Base-by-base conservation (phyloP, 2,113 vertebrate species). In the Cebus imitator region DNA sequence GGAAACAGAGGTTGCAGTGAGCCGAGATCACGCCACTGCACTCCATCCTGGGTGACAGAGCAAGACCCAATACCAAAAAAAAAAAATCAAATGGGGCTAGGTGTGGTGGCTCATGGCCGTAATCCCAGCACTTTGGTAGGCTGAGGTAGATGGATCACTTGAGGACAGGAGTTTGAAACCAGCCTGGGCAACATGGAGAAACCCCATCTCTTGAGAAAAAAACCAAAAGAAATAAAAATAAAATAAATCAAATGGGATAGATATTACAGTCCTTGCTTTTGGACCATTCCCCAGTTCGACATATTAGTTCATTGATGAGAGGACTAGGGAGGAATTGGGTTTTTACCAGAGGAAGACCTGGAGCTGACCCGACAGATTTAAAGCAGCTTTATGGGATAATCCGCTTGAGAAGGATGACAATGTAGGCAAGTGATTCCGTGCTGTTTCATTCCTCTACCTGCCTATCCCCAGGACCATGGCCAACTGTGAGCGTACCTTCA, bases 401-500 rank as follows among this genome's bases (percentile, higher is more conserved):
- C 96, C 0, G 1, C 87, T 96, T 94, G 90, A 68, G 90, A 80
- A 83, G 86, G 95, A 97, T 97, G 43, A 90, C 55, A 61, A 45
- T 64, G 61, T 30, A 50, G 61, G 57, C 64, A 18, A 90, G 90
- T 43, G 78, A 64, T 52, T 94, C 21, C 30, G 43, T 45, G 79
- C 81, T n/a, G 37, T 61, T 79, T 81, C 88, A 61, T 70, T 52
- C 45, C 66, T 16, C 48, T 40, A 13, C 35, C 82, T 32, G 48
- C 61, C 52, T 50, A 2, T 78, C 40, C 58, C 7, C 90, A 98
- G 98, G 93, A 98, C 81, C 0, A 99, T 99, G 99, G 98, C 98
- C 50, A 96, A 84, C n/a, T 58, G 80, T 0, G 99, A 99, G 72
- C 99, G 99, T 27, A 99, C 99, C 0, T 99, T 99, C 97, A 99